Evolutionary conservation across 2,888 invertebrate genomes (phyloP).

Genomic region (Cyaniris semiargus): DNA sequence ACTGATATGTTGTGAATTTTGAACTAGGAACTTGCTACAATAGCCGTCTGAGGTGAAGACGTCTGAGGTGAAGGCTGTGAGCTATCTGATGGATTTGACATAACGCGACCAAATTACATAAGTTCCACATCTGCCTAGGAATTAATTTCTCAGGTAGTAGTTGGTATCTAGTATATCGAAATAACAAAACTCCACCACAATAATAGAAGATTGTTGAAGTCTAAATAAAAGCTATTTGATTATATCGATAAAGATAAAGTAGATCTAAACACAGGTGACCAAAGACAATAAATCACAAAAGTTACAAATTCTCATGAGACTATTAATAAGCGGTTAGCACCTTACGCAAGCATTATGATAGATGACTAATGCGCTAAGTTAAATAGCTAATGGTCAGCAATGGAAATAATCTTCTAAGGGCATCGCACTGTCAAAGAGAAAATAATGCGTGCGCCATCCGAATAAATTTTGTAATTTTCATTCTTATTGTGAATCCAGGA

Average conservation of each 20-base stretch:
- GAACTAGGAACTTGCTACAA: constrained; percentile 49
- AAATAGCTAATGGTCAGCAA: too few relatives aligned
- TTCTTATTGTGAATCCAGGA: too few relatives aligned
- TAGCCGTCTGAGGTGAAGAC: background rate
- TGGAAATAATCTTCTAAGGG: too few relatives aligned
- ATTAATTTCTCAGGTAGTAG: too few relatives aligned
- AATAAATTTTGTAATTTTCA: too few relatives aligned
- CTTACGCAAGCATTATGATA: background rate
- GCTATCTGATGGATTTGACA: too few relatives aligned
- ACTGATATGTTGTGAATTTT: constrained; percentile 62
- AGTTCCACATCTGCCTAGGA: too few relatives aligned
- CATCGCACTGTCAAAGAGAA: too few relatives aligned
- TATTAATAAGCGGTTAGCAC: constrained; percentile 16
- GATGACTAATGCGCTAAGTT: background rate
- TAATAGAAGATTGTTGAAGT: background rate
- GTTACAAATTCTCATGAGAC: constrained; percentile 12
- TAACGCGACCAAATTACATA: too few relatives aligned
- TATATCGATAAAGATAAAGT: background rate
- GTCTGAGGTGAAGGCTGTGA: too few relatives aligned
- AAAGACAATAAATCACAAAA: background rate
- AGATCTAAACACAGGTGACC: background rate
- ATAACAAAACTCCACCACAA: background rate
- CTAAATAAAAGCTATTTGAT: background rate
- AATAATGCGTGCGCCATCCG: too few relatives aligned
- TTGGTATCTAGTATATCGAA: too few relatives aligned